Evolutionary conservation across 2,797 vertebrate genomes (phyloP).

Genomic region (Cottoperca gobio): DNA sequence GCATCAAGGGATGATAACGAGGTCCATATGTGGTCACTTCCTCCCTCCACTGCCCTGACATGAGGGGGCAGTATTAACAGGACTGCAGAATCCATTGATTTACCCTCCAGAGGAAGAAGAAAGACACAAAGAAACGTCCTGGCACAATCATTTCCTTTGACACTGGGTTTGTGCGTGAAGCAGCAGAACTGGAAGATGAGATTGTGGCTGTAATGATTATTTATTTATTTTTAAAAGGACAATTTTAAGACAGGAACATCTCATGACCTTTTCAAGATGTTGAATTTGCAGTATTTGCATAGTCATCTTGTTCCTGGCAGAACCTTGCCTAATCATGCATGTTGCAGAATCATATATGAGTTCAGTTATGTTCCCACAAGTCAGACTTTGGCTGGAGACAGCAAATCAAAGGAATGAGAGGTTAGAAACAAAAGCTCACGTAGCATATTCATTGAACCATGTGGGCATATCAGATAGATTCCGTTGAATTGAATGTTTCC

Average conservation of each 20-base stretch:
- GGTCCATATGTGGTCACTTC: constrained; percentile 80
- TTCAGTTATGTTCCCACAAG: not conserved
- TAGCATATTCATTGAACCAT: not conserved
- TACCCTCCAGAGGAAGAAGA: constrained; percentile 41
- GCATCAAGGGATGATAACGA: constrained; percentile 73
- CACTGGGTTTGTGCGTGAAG: constrained; percentile 2
- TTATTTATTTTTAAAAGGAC: not conserved
- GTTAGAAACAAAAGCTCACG: not conserved
- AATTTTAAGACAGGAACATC: not conserved
- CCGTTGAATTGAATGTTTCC: too few species aligned
- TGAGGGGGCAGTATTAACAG: constrained; percentile 66
- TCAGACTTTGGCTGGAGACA: not conserved
- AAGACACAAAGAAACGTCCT: constrained; percentile 36
- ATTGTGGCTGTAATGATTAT: not conserved
- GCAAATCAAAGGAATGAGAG: not conserved
- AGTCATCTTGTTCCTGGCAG: not conserved
- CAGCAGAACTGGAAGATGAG: not conserved
- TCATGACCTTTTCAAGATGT: not conserved
- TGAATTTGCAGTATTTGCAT: not conserved
- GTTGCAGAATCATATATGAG: not conserved
- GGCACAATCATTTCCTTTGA: constrained; percentile 37
- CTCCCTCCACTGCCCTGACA: constrained; percentile 55
- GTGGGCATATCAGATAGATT: too few species aligned
- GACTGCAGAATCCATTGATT: constrained; percentile 56
- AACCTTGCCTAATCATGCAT: not conserved